Percentiles rank a stretch among this genome's conserved stretches.
Evolutionary conservation across 2,113 vertebrate genomes (phyloP).

Genomic region (Poeciliopsis turrubarensis): DNA sequence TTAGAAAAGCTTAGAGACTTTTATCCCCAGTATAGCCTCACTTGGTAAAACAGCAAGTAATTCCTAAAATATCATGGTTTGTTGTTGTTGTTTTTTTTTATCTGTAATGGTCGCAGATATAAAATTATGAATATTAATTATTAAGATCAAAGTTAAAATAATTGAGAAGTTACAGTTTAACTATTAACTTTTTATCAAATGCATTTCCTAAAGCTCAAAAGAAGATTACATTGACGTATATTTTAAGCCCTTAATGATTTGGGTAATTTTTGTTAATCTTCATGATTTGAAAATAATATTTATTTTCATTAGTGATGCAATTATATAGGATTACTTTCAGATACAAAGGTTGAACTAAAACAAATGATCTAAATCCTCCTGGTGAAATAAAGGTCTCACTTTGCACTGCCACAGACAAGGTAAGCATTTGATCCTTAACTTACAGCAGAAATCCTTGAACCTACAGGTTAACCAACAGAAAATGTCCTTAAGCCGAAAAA

Average conservation of each 20-base stretch:
- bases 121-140: not conserved
- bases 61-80: not conserved
- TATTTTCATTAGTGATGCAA: conserved; percentile 17
- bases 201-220: not conserved
- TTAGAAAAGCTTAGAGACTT: not conserved
- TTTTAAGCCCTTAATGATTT: conserved; percentile 2
- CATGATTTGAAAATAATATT: conserved; percentile 10
- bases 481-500: not conserved
- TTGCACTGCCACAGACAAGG: not conserved
- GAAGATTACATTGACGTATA: not conserved
- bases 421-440: not conserved
- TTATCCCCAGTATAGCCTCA: not conserved
- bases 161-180: not conserved
- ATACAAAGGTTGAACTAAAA: conserved; percentile 3
- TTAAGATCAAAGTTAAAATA: not conserved
- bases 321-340: conserved; percentile 11
- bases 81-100: not conserved
- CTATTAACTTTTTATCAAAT: not conserved
- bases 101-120: not conserved
- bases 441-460: not conserved
- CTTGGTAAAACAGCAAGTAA: not conserved
- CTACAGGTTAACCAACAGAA: not conserved
- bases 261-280: conserved; percentile 21
- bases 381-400: not conserved
- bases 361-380: conserved; percentile 15